Evolutionary conservation across 2,888 invertebrate genomes (phyloP), one percentile per base, ranked within the genome.

Genomic region (Tinea semifulvella): DNA sequence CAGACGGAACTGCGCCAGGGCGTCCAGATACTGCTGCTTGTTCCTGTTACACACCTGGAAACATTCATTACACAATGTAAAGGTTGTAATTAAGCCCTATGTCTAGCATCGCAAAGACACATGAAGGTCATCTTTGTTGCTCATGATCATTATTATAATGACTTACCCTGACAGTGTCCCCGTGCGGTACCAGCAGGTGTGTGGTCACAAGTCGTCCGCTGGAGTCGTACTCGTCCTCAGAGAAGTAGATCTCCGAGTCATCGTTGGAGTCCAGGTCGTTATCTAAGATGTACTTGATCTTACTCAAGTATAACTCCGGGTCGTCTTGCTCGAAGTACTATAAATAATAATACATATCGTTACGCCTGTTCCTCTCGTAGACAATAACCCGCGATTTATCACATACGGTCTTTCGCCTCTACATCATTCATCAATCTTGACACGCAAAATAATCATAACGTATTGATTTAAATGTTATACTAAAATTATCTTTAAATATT

Each of bases 241-340:
- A 85, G 74, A 96, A 97, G 70, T 85, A 90, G 47, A 97, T 71
- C 63, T 96, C 96, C 65, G 94, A 88, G 17, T 84, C 85, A 0
- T 64, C 56, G 45, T 89, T 90, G 42, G 84, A 76, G 65, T 94
- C 93, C 51, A 96, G 87, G 73, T 95, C 92, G 51, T 96, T 92
- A 58, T 96, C 95, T 54, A 95, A 75, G 51, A 97, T 90, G 68
- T 95, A 96, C 65, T 94, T 94, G 35, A 96, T 90, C 82, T 96
- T 96, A n/a, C 91, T 90, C 49, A 94, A 76, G 74, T 94, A 96
- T 47, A 96, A 77, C 70, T 96, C 96, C 0, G 96, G 96, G 75
- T 96, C 96, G 64, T 97, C 96, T 72, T 95, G 94, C 65, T 96
- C 96, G 71, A 96, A 96, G 69, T 96, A 94, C 91, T 94, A 65